phyloP scores from a whole-genome alignment of 1,140 invertebrate species.

The Lucilia cuprina region DNA sequence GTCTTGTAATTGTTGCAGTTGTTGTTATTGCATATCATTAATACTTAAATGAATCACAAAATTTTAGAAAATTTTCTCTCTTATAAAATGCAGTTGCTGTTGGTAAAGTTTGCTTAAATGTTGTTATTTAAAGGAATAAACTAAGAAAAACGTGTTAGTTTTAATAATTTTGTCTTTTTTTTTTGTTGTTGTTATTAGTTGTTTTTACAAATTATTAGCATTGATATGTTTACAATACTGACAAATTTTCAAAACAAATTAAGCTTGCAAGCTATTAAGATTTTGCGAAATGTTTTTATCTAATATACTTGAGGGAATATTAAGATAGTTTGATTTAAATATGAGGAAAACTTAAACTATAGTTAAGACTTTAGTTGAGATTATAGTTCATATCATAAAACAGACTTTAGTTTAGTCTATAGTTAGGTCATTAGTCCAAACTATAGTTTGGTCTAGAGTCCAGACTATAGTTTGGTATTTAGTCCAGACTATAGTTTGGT shows the following conservation, averaged over 20 bases:
- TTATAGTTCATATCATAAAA: too few relatives aligned
- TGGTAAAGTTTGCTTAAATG: neutral
- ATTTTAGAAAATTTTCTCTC: neutral
- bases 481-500: too few relatives aligned
- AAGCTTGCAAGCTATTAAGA: neutral
- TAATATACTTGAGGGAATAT: neutral
- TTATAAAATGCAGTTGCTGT: neutral
- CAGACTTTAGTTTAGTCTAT: too few relatives aligned
- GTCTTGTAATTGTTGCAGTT: neutral
- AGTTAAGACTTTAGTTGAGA: too few relatives aligned
- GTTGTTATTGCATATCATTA: slow-evolving; percentile 4
- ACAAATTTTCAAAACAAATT: slow-evolving; percentile 17
- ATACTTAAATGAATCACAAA: slow-evolving; percentile 12
- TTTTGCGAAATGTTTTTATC: slow-evolving; percentile 41
- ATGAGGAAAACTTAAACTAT: too few relatives aligned
- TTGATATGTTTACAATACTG: neutral
- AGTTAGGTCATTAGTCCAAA: too few relatives aligned
- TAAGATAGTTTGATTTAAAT: neutral
- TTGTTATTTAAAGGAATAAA: neutral
- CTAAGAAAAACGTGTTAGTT: too few relatives aligned
- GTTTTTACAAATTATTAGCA: neutral
- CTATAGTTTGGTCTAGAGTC: too few relatives aligned
- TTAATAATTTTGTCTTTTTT: too few relatives aligned
- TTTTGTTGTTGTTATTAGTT: neutral
- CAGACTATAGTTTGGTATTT: too few relatives aligned